Evolutionary conservation across 1,140 invertebrate species (phyloP).

Genomic region (Papilio machaon): DNA sequence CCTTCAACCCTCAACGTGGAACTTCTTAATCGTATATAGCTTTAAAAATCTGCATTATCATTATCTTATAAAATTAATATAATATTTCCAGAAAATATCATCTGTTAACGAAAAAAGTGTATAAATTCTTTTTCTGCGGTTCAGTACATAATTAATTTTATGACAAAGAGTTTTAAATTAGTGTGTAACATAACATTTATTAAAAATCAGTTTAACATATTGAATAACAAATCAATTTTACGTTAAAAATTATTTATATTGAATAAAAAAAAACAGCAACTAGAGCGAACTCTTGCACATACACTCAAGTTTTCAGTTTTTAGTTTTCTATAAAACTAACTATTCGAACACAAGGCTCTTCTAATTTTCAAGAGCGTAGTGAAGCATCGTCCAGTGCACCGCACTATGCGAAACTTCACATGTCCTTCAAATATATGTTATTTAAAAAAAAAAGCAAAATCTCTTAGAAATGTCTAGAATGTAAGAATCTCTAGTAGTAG

Average conservation of each 20-base stretch:
- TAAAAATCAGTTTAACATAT: too few species aligned
- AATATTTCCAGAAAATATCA: too few species aligned
- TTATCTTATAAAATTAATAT: too few species aligned
- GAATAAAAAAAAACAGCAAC: conserved; percentile 6
- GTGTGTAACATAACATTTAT: too few species aligned
- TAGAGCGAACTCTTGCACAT: background rate
- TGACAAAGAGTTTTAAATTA: too few species aligned
- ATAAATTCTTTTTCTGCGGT: too few species aligned
- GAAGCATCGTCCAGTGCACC: conserved; percentile 5
- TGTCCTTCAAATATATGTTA: background rate
- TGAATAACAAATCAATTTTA: too few species aligned
- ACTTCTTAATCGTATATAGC: background rate
- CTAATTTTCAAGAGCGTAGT: conserved; percentile 6
- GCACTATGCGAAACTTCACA: conserved; percentile 6
- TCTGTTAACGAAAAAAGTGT: background rate
- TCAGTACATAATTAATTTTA: too few species aligned
- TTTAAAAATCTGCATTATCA: background rate
- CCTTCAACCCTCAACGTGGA: background rate
- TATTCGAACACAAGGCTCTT: conserved; percentile 15
- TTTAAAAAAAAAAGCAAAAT: background rate
- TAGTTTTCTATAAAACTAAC: conserved; percentile 27
- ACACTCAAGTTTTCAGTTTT: conserved; percentile 20
- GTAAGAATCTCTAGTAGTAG: too few species aligned
- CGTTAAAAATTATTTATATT: background rate
- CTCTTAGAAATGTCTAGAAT: background rate